Evolutionary conservation across 2,888 invertebrate genomes (phyloP).

Genomic region (Opisthograptis luteolata): DNA sequence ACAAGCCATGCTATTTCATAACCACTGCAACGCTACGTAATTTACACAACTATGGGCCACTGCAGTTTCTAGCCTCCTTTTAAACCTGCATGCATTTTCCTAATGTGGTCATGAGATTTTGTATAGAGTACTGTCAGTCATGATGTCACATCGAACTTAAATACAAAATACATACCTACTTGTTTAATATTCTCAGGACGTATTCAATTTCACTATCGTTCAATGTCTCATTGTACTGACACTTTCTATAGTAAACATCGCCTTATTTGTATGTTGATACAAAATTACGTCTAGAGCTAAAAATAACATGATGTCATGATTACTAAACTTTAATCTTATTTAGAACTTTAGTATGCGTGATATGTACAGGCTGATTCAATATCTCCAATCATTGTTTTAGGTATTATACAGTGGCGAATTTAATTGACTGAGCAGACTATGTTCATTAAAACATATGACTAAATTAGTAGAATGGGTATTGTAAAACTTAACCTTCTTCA

Average conservation of each 20-base stretch:
- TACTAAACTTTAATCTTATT: no score
- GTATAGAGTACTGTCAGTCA: constrained; percentile 17
- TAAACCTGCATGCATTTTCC: constrained; percentile 28
- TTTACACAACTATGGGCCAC: constrained; percentile 4
- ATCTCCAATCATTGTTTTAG: no score
- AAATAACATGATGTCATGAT: constrained; percentile 49
- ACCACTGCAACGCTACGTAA: constrained; percentile 16
- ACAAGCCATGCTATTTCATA: constrained; percentile 9
- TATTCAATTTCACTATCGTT: constrained; percentile 78
- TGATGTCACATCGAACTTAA: constrained; percentile 39
- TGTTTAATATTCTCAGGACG: constrained; percentile 61
- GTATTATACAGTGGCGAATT: no score
- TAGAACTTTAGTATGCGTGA: no score
- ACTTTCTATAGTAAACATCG: constrained; percentile 75
- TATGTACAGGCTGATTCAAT: no score
- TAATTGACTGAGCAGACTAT: no score
- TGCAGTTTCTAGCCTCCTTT: constrained; percentile 38
- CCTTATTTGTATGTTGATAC: constrained; percentile 53
- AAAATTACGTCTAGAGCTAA: constrained; percentile 48
- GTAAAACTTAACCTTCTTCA: constrained; percentile 10
- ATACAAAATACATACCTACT: constrained; percentile 52
- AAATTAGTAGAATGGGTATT: neutral
- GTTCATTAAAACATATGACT: no score
- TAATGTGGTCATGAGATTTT: constrained; percentile 5
- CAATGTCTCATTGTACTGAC: constrained; percentile 68